Evolutionary conservation across 2,797 vertebrate genomes (phyloP), one percentile per base, ranked within the genome.

Genomic region (Natrix natrix): DNA sequence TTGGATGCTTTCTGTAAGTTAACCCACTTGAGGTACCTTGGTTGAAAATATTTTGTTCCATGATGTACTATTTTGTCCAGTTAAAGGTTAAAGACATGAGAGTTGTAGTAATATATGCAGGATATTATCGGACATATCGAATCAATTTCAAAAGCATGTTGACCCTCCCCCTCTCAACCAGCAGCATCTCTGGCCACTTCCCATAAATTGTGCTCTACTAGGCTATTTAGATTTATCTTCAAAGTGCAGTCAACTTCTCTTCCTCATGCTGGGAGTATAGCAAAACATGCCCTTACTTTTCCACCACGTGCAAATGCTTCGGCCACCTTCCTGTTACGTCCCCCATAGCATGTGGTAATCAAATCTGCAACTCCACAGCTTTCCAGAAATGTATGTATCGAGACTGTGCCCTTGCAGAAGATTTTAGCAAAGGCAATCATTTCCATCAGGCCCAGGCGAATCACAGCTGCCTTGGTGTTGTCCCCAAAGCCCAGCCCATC

Each of bases 381-480:
- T 90, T 99, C 99, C 97, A 99, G 95, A 95, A 99, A 99, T 1
- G 98, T 99, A 87, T 91, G 90, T 54, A 97, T 97, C 92, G 95
- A 97, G 57, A 99, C 98, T 0, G 93, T 12, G 24, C 96, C 97
- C 91, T 95, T 97, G 96, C 98, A 98, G 97, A 99, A 99, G 87
- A 99, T 57, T 96, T 97, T 98, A 78, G 99, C 95, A 88, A 99
- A 99, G 74, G 98, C 97, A 37, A 99, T 95, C 98, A 99, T 99
- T 93, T 99, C 99, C 99, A 99, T 99, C 90, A 99, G 97, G 16
- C 99, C 99, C 94, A 99, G 96, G 5, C 99, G 95, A 96, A 99
- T 99, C 91, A 99, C 98, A 0, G 99, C 98, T 0, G 99, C 98
- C 96, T 99, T 99, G 5, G 99, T 99, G 93, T 99, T 99, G 94